These are phyloP conservation scores for Podiceps cristatus DNA, from an alignment of 2,113 vertebrate genomes.

Conservation along the genomic window DNA sequence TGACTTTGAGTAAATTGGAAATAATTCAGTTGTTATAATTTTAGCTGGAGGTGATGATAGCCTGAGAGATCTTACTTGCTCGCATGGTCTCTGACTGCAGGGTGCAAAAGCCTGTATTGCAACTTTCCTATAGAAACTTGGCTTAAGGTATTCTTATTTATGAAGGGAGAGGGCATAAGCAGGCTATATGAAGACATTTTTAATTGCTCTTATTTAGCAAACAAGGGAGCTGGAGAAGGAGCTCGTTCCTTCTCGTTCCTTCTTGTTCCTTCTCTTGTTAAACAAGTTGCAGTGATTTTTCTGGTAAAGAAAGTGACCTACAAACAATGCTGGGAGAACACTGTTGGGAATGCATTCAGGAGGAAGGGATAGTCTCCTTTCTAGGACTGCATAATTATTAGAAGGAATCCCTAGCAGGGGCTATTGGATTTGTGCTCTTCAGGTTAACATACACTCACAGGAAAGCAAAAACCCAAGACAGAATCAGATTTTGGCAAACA, in stretches of 20 bases:
- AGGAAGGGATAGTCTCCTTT: background rate
- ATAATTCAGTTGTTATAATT: background rate
- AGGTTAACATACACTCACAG: background rate
- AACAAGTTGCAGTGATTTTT: background rate
- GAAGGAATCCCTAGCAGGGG: background rate
- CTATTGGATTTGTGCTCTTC: background rate
- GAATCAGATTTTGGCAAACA: background rate
- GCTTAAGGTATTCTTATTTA: background rate
- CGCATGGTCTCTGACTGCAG: background rate
- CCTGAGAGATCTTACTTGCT: background rate
- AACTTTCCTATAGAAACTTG: background rate
- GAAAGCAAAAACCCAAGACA: background rate
- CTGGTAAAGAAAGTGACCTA: background rate
- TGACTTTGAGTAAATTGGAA: slow-evolving; percentile 29
- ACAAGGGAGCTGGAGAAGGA: background rate
- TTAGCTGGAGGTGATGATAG: slow-evolving; percentile 24
- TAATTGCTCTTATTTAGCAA: background rate
- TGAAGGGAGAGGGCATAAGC: background rate
- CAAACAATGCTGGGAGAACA: background rate
- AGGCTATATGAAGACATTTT: background rate
- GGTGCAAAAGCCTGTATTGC: background rate
- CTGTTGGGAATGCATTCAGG: background rate
- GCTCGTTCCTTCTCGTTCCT: background rate
- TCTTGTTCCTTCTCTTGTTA: background rate
- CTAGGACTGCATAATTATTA: background rate